Evolutionary conservation across 2,797 vertebrate species (phyloP).

Genomic region (Carcharodon carcharias): DNA sequence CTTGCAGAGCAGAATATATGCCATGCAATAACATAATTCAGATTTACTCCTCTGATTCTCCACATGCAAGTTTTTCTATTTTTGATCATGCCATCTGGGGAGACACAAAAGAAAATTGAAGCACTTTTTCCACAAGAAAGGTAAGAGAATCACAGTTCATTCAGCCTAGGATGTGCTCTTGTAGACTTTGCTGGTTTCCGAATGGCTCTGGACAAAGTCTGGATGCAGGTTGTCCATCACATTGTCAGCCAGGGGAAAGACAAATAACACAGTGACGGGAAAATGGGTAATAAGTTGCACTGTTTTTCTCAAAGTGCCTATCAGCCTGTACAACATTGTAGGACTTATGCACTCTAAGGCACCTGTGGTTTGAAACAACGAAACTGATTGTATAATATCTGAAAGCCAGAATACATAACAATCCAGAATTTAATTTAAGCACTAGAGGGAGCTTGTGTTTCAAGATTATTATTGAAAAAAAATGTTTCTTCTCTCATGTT

Average conservation of each 20-base stretch:
- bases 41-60: neutral
- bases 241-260: neutral
- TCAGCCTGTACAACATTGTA: neutral
- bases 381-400: neutral
- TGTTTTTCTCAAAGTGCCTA: neutral
- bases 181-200: neutral
- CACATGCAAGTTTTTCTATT: neutral
- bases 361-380: neutral
- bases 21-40: neutral
- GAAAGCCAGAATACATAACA: neutral
- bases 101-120: neutral
- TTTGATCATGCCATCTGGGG: neutral
- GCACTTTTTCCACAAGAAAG: neutral
- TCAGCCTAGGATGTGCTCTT: neutral
- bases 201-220: neutral
- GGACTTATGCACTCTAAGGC: neutral
- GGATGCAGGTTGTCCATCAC: neutral
- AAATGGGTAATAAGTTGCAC: neutral
- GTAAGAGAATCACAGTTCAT: neutral
- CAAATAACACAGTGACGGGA: neutral
- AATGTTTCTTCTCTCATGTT: neutral
- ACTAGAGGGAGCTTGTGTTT: conserved; percentile 8
- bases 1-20: neutral
- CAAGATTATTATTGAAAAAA: neutral
- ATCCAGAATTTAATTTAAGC: neutral